Conservation (phyloP, 2,113 vertebrate genomes). For the Choloepus hoffmanni region DNA sequence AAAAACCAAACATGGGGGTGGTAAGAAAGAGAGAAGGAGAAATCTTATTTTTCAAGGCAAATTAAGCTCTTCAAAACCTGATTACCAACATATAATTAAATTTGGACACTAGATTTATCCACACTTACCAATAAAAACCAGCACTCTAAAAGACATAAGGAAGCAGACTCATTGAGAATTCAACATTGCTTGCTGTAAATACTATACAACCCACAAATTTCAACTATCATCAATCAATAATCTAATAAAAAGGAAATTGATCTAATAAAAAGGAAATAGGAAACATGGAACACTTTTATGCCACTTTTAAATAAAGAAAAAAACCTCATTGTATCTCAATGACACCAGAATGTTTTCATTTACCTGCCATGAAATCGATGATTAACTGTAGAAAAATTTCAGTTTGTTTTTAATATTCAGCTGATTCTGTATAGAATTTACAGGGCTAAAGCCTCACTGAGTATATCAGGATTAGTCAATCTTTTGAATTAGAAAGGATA, state of each 20-base stretch:
- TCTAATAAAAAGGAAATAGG: not conserved
- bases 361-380: not conserved
- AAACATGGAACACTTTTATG: rapidly evolving
- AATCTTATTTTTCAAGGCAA: slow-evolving; percentile 42
- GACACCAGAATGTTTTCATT: not conserved
- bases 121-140: not conserved
- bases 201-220: not conserved
- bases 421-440: slow-evolving; percentile 75
- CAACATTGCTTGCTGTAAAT: not conserved
- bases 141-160: not conserved
- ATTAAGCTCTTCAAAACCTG: slow-evolving; percentile 41
- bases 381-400: not conserved
- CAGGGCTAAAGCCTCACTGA: slow-evolving; percentile 68
- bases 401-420: slow-evolving; percentile 47
- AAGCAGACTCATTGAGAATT: not conserved
- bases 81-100: not conserved
- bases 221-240: not conserved
- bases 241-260: not conserved
- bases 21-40: not conserved
- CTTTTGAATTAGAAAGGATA: slow-evolving; percentile 84
- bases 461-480: slow-evolving; percentile 70
- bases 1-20: not conserved
- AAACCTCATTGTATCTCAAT: not conserved
- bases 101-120: not conserved
- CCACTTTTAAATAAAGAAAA: not conserved